These are phyloP conservation scores for Phymanthus crucifer DNA, from an alignment of 92 coral and sea anemone species.

Conservation along the genomic window DNA sequence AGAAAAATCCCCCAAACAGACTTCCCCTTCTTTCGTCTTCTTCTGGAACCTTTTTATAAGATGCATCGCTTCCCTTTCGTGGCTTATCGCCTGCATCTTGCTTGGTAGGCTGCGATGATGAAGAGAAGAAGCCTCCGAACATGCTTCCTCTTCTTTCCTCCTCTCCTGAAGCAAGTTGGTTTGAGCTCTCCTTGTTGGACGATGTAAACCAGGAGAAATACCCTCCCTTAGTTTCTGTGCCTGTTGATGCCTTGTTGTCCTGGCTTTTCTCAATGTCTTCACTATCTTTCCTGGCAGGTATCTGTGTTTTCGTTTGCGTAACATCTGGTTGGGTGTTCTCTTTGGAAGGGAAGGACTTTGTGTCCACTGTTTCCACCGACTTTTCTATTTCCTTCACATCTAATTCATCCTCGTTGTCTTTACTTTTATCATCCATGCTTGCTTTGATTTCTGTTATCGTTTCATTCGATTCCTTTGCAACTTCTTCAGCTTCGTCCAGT, in stretches of 20 bases:
- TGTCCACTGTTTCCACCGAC: background rate
- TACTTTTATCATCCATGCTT: background rate
- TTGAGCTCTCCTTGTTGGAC: slow-evolving; percentile 9
- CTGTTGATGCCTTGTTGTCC: background rate
- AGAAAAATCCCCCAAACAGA: slow-evolving; percentile 21
- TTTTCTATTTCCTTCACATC: background rate
- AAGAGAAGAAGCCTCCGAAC: slow-evolving; percentile 25
- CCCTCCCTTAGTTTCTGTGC: background rate
- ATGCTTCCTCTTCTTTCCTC: slow-evolving; percentile 26
- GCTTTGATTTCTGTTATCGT: background rate
- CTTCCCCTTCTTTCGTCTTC: slow-evolving; percentile 19
- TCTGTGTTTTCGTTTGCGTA: background rate
- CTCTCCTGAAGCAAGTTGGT: background rate
- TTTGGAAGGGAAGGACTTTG: background rate
- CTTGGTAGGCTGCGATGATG: slow-evolving; percentile 2
- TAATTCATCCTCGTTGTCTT: background rate
- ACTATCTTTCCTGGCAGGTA: background rate
- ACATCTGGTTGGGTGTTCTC: background rate
- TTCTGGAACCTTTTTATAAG: background rate
- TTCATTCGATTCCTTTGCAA: background rate
- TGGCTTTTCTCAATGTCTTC: background rate
- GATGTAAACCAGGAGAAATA: slow-evolving; percentile 30
- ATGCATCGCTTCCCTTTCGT: background rate
- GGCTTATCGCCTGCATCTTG: background rate
- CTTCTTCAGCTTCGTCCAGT: background rate